Evolutionary conservation across 2,888 invertebrate genomes (phyloP), one percentile per base, ranked within the genome.

Genomic region (Lutraria lutraria): DNA sequence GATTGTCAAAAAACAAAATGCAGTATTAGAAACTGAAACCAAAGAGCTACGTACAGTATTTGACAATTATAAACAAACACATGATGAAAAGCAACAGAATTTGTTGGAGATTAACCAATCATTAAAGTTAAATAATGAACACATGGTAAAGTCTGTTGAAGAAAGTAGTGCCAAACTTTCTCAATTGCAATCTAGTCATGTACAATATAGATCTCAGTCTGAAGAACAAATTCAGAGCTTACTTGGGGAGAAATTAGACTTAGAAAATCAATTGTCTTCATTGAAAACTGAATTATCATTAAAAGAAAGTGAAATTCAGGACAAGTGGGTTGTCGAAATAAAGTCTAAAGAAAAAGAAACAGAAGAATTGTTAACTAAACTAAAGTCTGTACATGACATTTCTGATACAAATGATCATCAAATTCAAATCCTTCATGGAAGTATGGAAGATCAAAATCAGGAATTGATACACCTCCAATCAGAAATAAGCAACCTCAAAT

Each of bases 41-140:
- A 86, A 86, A 83, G 86, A 88, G 15, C 63, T 83, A 76, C 60
- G 79, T n/a, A 25, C 86, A 86, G 76, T 83, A 86, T 88, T 88
- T 83, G 72, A 31, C 21, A 60, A 60, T 52, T 13, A 79, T 13
- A 85, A 80, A 56, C 81, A 81, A 81, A 76, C 15, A 16, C 76
- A 31, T 34, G 31, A 76, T 31, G 76, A 34, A 31, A 31, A 76
- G 34, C 15, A 31, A 19, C 29, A 16, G 19, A 76, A 31, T 76
- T 76, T 76, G 31, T 13, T 16, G 3, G 31, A 34, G 4, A 34
- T 80, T n/a, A 60, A 80, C 34, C 12, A 29, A 19, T 34, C 60
- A 31, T n/a, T 85, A 19, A 2, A n/a, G 10, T n/a, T 25, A 52
- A 79, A 80, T 29, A 79, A 54, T 54, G 80, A 60, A 85, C 34